Percentiles rank a stretch among this genome's conserved stretches.
phyloP scores from a whole-genome alignment of 2,797 vertebrate genomes.

The Novumbra hubbsi region DNA sequence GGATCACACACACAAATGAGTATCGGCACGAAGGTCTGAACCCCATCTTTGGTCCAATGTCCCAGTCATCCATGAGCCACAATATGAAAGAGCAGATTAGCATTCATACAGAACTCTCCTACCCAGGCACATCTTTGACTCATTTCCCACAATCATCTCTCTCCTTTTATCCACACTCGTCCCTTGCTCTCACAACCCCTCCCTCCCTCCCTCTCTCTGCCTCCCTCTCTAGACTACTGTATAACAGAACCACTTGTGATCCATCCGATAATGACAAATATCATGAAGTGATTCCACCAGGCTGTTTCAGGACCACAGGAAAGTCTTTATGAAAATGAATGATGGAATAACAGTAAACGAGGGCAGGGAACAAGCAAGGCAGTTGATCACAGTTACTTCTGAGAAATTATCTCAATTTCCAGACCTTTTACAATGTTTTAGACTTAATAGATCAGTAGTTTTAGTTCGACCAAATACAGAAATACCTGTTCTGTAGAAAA shows the following conservation, averaged over 20 bases:
- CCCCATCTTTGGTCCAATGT: conserved; percentile 52
- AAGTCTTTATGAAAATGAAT: conserved; percentile 44
- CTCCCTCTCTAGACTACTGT: conserved; percentile 29
- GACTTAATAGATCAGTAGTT: not conserved
- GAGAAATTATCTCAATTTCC: not conserved
- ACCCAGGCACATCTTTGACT: conserved; percentile 44
- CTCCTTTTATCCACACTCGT: conserved; percentile 31
- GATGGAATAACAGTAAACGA: conserved; percentile 26
- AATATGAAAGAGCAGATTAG: conserved; percentile 29
- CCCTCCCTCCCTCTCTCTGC: not conserved
- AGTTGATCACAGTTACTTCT: conserved; percentile 26
- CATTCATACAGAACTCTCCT: conserved; percentile 23
- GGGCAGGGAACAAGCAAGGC: conserved; percentile 26
- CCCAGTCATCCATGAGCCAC: conserved; percentile 30
- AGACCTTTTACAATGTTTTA: not conserved
- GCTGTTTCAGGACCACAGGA: conserved; percentile 44
- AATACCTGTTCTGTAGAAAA: not conserved
- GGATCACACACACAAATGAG: not conserved
- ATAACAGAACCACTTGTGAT: conserved; percentile 56
- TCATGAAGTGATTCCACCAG: conserved; percentile 32
- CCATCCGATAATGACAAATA: conserved; percentile 54
- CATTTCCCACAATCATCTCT: conserved; percentile 28
- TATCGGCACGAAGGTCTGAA: conserved; percentile 20
- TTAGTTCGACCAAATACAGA: not conserved
- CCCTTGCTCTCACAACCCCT: conserved; percentile 3